phyloP scores from a whole-genome alignment of 2,797 vertebrate species.

The Alcedo atthis region DNA sequence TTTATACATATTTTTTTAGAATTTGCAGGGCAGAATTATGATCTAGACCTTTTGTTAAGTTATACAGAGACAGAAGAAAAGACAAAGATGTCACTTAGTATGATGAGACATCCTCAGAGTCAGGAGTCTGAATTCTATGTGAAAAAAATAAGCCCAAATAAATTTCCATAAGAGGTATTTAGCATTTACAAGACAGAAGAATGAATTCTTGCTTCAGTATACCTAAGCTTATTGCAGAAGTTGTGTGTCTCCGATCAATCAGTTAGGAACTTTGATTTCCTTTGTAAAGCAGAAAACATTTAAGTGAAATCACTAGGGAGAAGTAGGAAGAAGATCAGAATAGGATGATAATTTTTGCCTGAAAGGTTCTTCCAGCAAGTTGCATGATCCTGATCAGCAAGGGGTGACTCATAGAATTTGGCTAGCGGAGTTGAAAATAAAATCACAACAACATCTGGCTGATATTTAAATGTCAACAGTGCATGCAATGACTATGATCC shows the following conservation, averaged over 20 bases:
- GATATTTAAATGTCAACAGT: slow-evolving; percentile 42
- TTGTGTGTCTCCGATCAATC: neutral
- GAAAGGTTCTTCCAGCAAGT: neutral
- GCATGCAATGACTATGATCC: neutral
- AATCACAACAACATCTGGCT: slow-evolving; percentile 46
- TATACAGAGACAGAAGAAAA: neutral
- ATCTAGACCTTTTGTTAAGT: neutral
- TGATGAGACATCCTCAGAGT: neutral
- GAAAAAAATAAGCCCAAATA: neutral
- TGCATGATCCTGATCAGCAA: neutral
- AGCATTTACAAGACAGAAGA: neutral
- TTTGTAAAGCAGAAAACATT: neutral
- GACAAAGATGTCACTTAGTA: rapidly evolving
- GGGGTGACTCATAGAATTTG: neutral
- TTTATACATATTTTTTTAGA: neutral
- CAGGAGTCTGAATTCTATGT: neutral
- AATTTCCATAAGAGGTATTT: neutral
- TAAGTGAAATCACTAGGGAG: neutral
- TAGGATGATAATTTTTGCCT: slow-evolving; percentile 13
- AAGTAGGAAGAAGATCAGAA: neutral
- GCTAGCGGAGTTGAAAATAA: neutral
- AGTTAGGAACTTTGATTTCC: neutral
- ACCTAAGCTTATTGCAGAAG: neutral
- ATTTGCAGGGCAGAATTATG: neutral
- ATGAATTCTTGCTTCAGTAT: neutral